These are phyloP conservation scores for Heliconius himera DNA, from an alignment of 1,140 invertebrate species.

Conservation along the genomic window DNA sequence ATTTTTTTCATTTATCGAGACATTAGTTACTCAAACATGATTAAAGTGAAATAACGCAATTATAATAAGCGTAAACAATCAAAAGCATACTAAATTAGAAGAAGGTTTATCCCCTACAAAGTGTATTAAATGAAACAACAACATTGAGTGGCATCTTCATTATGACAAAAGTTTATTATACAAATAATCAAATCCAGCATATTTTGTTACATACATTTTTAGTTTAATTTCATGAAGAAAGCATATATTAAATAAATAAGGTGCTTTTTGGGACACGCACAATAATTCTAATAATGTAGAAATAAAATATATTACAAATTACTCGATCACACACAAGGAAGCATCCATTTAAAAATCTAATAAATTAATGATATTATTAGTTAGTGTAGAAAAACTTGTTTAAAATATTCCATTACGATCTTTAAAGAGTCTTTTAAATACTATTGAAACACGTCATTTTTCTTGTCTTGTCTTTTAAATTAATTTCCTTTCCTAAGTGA, in stretches of 20 bases:
- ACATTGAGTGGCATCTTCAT: slow-evolving; percentile 61
- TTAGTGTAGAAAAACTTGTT: neutral
- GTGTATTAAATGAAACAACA: slow-evolving; percentile 54
- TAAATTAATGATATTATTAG: neutral
- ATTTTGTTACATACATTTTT: neutral
- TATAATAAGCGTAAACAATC: slow-evolving; percentile 42
- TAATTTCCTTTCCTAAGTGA: slow-evolving; percentile 23
- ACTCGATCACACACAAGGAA: neutral
- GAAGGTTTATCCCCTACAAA: slow-evolving; percentile 52
- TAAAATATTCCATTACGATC: neutral
- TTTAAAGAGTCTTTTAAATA: no score
- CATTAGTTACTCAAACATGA: neutral
- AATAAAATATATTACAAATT: neutral
- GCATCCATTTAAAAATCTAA: neutral
- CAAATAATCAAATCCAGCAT: slow-evolving; percentile 62
- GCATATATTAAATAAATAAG: no score
- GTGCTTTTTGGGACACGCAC: no score
- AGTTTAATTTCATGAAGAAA: neutral
- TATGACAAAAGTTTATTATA: slow-evolving; percentile 60
- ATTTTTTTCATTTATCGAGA: neutral
- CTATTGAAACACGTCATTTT: no score
- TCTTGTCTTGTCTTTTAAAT: neutral
- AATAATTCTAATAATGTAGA: no score
- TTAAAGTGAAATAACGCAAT: neutral
- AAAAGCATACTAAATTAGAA: slow-evolving; percentile 41